Percentiles rank a stretch among this genome's conserved stretches.
These are phyloP conservation scores for Anagyrus pseudococci DNA, from an alignment of 2,888 invertebrate species.

Conservation along the genomic window DNA sequence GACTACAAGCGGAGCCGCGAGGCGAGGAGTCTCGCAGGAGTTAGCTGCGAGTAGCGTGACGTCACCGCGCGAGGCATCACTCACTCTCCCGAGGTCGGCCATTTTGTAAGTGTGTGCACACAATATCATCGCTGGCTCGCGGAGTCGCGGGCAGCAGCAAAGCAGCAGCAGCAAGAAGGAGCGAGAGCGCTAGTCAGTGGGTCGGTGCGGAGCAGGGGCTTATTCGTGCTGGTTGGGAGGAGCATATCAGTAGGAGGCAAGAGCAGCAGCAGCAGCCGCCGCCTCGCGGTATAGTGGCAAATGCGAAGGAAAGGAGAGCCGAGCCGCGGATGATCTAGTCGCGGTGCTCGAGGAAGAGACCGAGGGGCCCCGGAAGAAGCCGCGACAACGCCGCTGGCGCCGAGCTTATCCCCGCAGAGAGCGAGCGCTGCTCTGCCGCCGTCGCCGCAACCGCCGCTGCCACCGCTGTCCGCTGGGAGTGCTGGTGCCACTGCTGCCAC, in stretches of 20 bases:
- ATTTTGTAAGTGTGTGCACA: constrained; percentile 73
- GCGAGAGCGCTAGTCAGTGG: neutral
- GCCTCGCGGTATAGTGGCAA: too few relatives aligned
- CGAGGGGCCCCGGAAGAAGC: too few relatives aligned
- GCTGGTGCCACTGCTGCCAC: constrained; percentile 20
- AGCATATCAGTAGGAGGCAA: too few relatives aligned
- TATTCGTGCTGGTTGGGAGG: too few relatives aligned
- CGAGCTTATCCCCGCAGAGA: neutral
- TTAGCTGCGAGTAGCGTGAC: constrained; percentile 65
- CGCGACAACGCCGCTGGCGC: too few relatives aligned
- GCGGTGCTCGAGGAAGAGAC: too few relatives aligned
- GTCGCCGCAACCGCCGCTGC: constrained; percentile 1
- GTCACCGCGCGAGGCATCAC: constrained; percentile 70
- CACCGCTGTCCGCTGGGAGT: constrained; percentile 13
- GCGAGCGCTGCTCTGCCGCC: neutral
- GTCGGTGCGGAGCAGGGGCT: too few relatives aligned
- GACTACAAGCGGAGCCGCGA: neutral
- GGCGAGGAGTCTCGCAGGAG: constrained; percentile 21
- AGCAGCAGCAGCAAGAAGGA: constrained; percentile 7
- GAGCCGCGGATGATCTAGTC: too few relatives aligned
- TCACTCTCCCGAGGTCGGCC: constrained; percentile 63
- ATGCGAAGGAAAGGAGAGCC: too few relatives aligned
- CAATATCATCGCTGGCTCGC: constrained; percentile 55
- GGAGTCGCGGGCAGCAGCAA: constrained; percentile 26
- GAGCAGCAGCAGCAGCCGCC: neutral